Percentiles rank a stretch among this genome's conserved stretches.
These are phyloP conservation scores for Dasypus novemcinctus DNA, from an alignment of 2,113 vertebrate species.

Conservation along the genomic window DNA sequence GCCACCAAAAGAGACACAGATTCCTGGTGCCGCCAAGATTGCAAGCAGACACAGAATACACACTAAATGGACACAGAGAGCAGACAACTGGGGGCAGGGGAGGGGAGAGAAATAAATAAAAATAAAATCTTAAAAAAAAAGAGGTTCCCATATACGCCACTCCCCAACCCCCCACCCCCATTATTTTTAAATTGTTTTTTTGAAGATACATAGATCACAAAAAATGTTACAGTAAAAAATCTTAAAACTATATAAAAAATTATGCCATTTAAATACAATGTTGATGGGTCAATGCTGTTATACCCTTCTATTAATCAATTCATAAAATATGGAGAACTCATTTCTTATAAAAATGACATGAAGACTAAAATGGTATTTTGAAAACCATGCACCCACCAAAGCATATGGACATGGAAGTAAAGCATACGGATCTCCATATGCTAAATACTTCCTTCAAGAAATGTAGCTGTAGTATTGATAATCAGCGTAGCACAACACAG, in stretches of 20 bases:
- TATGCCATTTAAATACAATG: not conserved
- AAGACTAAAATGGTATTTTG: slow-evolving; percentile 74
- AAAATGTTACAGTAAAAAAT: too few species aligned
- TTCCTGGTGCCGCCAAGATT: too few species aligned
- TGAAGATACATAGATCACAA: too few species aligned
- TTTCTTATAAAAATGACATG: slow-evolving; percentile 64
- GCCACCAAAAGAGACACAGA: too few species aligned
- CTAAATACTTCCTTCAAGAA: slow-evolving; percentile 76
- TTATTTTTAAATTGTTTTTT: too few species aligned
- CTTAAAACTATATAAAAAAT: not conserved
- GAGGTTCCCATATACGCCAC: too few species aligned
- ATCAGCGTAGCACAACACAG: slow-evolving; percentile 59
- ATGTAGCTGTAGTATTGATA: slow-evolving; percentile 58
- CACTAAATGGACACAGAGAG: too few species aligned
- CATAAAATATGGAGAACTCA: not conserved
- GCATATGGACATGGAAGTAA: slow-evolving; percentile 79
- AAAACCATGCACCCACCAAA: slow-evolving; percentile 72
- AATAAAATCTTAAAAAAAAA: too few species aligned
- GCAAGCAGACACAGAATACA: too few species aligned
- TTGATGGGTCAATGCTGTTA: not conserved
- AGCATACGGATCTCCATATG: slow-evolving; percentile 81
- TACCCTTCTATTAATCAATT: not conserved
- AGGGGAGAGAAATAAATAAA: too few species aligned
- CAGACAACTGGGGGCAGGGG: too few species aligned
- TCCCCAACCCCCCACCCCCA: too few species aligned